These are phyloP conservation scores for Synanthedon tipuliformis DNA, from an alignment of 2,888 invertebrate species.

Conservation along the genomic window DNA sequence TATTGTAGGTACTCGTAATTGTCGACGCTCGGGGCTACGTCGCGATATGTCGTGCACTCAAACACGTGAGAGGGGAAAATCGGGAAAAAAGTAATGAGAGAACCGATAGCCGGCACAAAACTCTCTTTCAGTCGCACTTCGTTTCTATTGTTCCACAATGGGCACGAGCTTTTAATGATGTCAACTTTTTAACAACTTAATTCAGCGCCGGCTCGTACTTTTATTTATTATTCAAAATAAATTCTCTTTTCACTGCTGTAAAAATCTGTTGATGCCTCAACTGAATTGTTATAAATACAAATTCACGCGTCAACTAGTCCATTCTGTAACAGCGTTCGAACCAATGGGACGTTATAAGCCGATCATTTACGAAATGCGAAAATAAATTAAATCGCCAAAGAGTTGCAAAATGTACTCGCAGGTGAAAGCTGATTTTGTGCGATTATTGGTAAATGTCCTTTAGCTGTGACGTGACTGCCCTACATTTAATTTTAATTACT, in stretches of 20 bases:
- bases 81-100: constrained; percentile 2
- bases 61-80: constrained; percentile 41
- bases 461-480: not conserved
- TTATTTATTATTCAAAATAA: not conserved
- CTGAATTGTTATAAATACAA: constrained; percentile 14
- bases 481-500: not conserved
- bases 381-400: constrained; percentile 20
- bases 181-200: not conserved
- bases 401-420: constrained; percentile 3
- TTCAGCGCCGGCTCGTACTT: not conserved
- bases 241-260: not conserved
- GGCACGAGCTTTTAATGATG: not conserved
- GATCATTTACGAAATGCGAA: constrained; percentile 54
- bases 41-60: constrained; percentile 39
- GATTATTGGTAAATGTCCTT: constrained; percentile 1
- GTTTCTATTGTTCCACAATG: not conserved
- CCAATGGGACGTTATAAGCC: constrained; percentile 57
- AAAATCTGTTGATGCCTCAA: not conserved
- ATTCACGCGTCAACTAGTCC: constrained; percentile 52
- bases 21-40: constrained; percentile 50
- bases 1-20: constrained; percentile 56
- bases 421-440: constrained; percentile 4
- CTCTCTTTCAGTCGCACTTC: not conserved
- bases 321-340: constrained; percentile 53
- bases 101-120: not conserved